A percentile compares a stretch with the other conserved stretches of the same genome.
Conservation (phyloP, 2,797 vertebrate genomes). For the Tangara arthus region DNA sequence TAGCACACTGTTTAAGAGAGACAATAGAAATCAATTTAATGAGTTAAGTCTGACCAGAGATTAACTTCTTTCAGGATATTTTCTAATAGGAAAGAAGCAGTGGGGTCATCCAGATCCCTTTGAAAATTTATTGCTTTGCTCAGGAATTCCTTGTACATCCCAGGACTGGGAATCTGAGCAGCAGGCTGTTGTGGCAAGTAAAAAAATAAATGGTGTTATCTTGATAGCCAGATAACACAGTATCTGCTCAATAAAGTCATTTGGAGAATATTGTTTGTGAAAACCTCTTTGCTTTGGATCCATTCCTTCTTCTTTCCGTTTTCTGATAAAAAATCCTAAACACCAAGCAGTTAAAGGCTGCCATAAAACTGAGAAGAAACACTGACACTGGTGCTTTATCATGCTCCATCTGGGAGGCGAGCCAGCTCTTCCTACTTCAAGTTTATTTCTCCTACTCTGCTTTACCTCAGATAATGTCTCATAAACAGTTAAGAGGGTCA, state of each 20-base stretch:
- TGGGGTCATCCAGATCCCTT: constrained; percentile 60
- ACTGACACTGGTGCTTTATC: constrained; percentile 76
- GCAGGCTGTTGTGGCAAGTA: constrained; percentile 69
- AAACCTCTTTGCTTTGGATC: constrained; percentile 82
- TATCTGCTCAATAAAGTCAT: constrained; percentile 83
- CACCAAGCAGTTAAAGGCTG: constrained; percentile 83
- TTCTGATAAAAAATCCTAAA: constrained; percentile 88
- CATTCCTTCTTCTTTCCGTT: constrained; percentile 80
- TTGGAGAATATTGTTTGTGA: constrained; percentile 80
- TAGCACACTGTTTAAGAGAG: not conserved
- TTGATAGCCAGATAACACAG: constrained; percentile 89
- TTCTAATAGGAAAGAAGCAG: constrained; percentile 68
- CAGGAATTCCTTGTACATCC: constrained; percentile 84
- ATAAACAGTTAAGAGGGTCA: constrained; percentile 82
- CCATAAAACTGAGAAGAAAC: constrained; percentile 84
- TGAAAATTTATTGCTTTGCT: constrained; percentile 85
- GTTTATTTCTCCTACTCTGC: constrained; percentile 81
- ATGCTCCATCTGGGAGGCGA: constrained; percentile 73
- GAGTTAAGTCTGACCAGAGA: constrained; percentile 31
- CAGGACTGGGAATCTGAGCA: constrained; percentile 82
- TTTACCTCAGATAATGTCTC: constrained; percentile 84
- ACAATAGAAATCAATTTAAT: constrained; percentile 35
- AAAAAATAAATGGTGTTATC: constrained; percentile 86
- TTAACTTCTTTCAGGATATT: constrained; percentile 1
- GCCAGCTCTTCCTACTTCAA: constrained; percentile 83